phyloP scores from a whole-genome alignment of 1,140 invertebrate species.

The Drosophila burlai region DNA sequence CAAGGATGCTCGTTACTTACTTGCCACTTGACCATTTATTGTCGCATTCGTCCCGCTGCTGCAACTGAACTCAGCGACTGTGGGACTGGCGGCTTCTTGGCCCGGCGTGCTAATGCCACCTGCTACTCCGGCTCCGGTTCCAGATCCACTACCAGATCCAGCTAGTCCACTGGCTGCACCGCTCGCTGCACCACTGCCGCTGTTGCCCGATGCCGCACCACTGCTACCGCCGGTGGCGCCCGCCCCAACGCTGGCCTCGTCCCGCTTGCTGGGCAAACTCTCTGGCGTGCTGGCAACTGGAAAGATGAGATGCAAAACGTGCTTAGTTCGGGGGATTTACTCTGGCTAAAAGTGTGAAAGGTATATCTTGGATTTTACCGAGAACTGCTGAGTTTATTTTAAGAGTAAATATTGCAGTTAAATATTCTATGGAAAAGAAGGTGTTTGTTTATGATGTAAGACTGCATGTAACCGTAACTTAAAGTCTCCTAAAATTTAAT shows the following conservation, averaged over 20 bases:
- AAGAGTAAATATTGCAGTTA: not conserved
- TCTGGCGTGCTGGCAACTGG: conserved; percentile 89
- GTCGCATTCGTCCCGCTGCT: conserved; percentile 69
- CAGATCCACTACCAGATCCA: conserved; percentile 34
- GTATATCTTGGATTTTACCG: not conserved
- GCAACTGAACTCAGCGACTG: conserved; percentile 56
- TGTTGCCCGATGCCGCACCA: conserved; percentile 24
- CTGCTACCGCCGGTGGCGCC: conserved; percentile 43
- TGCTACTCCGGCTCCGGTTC: conserved; percentile 28
- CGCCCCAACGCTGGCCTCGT: conserved; percentile 59
- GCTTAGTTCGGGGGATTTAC: conserved; percentile 20
- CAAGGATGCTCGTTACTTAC: conserved; percentile 85
- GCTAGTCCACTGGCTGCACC: conserved; percentile 37
- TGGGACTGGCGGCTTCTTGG: conserved; percentile 58
- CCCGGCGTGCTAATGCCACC: conserved; percentile 41
- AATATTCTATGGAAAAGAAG: not conserved
- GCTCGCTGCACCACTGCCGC: conserved; percentile 31
- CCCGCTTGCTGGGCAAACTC: conserved; percentile 86
- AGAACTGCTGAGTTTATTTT: not conserved
- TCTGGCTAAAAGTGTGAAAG: conserved; percentile 7
- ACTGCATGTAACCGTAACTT: too few relatives aligned
- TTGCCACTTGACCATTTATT: conserved; percentile 88
- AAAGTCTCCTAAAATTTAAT: not conserved
- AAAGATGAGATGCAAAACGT: conserved; percentile 56
- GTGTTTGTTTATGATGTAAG: not conserved